Evolutionary conservation across 2,113 vertebrate species (phyloP), one percentile per base, ranked within the genome.

Genomic region (Dipodomys spectabilis): DNA sequence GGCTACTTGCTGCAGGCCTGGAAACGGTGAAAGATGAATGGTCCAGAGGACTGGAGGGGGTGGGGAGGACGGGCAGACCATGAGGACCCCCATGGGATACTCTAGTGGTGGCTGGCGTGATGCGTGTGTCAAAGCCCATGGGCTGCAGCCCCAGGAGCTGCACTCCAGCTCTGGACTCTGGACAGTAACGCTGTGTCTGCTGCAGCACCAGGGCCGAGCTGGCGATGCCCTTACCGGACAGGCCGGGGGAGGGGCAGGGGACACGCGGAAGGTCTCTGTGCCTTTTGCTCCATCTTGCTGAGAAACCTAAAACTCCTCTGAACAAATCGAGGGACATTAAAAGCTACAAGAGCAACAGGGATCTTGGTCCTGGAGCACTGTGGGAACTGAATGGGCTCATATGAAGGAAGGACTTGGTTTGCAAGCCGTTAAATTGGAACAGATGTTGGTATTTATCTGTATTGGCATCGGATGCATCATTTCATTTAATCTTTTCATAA

Each of bases 401-500:
- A 10, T 13, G 53, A 71, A 44, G 69, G 32, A 60, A 16, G 53
- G 53, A 30, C 30, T 87, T 83, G 53, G 53, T 16, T 57, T 30
- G n/a, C 81, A 90, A 72, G 44, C 74, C 75, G 10, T 79, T 64
- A 92, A 91, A 65, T 28, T 19, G 68, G 3, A 30, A 45, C 78
- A 90, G 30, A 81, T 95, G 72, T 7, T 18, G 13, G 15, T 57
- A 57, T 57, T 57, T 88, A 39, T 87, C 62, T 95, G 53, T 86
- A 32, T 44, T 86, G 45, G 20, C 80, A 94, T 73, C 16, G 72
- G 22, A 68, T 72, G 27, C 53, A 39, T 90, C 67, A 62, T 92
- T 94, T 94, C 35, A 73, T 88, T 62, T 88, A 87, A 92, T 92
- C 35, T 88, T 45, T 72, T 49, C 68, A 19, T 22, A 86, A 0